Evolutionary conservation across 1,140 invertebrate genomes (phyloP), one percentile per base, ranked within the genome.

Genomic region (Calliphora vicina): DNA sequence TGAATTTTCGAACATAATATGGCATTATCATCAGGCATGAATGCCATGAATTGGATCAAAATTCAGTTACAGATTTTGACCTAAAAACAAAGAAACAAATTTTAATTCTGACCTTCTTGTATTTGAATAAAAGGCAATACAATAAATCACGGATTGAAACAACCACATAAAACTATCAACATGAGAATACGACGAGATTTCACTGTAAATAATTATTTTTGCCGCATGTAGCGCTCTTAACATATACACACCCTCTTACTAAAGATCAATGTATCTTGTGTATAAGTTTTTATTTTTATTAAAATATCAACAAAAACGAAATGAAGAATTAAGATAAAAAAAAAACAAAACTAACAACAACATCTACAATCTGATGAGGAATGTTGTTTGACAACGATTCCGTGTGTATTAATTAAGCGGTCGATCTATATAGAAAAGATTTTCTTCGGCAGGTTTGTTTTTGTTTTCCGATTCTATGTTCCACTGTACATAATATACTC

Each of bases 361-460:
- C 15, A 57, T n/a, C n/a, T 15, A 57, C 35, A 35, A 10, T 25
- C 20, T 10, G n/a, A 67, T 23, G 61, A 10, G 61, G 61, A 67
- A 67, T 67, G 61, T 67, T 67, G 61, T 67, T 67, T 67, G 61
- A 67, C 61, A 67, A 67, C 61, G 61, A 67, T 23, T 67, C 23
- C 0, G n/a, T 23, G 50, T n/a, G 9, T 67, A 67, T 67, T 67
- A 10, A 23, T 67, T 67, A 25, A n/a, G n/a, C n/a, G 9, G 61
- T 10, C 3, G n/a, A 67, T 67, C 0, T 23, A 67, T 20, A 67
- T 23, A 25, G 61, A 5, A 10, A 67, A 0, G 23, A 67, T 67
- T 50, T 67, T 67, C 20, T 67, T 67, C 23, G 23, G 5, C n/a
- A 5, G n/a, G 10, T 9, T 67, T 67, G 20, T 20, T 67, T 67